A percentile compares a stretch with the other conserved stretches of the same genome.
phyloP scores from a whole-genome alignment of 2,113 vertebrate genomes.

The Rhombomys opimus region DNA sequence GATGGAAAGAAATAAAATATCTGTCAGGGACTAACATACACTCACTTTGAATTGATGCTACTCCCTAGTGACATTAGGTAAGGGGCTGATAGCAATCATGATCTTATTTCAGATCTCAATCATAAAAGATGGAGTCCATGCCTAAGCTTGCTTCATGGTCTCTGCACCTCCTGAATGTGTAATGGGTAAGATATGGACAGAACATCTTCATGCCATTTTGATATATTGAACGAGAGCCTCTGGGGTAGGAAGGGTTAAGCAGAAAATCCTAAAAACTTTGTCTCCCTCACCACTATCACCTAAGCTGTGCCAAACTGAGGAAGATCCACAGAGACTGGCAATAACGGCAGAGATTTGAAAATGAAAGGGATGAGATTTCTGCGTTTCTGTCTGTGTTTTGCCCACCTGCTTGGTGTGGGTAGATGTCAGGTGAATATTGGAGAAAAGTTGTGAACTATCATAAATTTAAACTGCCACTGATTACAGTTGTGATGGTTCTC shows the following conservation, averaged over 20 bases:
- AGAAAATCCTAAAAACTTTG: background rate
- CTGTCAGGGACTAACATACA: background rate
- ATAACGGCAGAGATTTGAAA: background rate
- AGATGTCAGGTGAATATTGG: background rate
- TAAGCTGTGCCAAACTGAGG: background rate
- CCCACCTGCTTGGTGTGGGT: background rate
- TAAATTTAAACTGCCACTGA: background rate
- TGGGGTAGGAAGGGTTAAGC: background rate
- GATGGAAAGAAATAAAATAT: background rate
- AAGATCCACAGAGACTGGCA: background rate
- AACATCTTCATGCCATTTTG: background rate
- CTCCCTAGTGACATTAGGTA: background rate
- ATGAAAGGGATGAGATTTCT: background rate
- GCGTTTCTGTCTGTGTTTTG: background rate
- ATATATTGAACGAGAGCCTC: background rate
- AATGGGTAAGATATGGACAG: background rate
- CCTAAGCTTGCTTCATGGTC: background rate
- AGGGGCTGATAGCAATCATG: background rate
- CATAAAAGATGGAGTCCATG: background rate
- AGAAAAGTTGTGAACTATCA: conserved; percentile 4
- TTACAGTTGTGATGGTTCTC: background rate
- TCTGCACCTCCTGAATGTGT: background rate
- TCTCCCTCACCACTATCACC: background rate
- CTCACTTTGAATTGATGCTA: background rate
- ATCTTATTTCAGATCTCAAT: conserved; percentile 22